Evolutionary conservation across 2,113 vertebrate genomes (phyloP), one percentile per base, ranked within the genome.

Genomic region (Glareola pratincola): DNA sequence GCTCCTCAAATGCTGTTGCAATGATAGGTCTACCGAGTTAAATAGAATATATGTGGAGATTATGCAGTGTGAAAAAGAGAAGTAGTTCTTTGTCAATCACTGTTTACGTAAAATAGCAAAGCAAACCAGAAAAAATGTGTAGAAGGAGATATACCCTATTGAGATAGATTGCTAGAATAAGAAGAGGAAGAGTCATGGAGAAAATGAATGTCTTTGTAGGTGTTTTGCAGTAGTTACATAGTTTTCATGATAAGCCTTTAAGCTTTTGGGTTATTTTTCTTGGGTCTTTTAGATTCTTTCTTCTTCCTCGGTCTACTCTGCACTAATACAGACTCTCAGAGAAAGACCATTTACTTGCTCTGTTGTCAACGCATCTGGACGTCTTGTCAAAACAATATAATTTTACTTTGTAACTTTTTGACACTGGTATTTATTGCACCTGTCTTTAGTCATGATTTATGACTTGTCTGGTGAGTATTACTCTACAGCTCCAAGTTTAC

Each of bases 361-460:
- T 73, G 93, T 97, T 98, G 98, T 98, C 98, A 98, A 98, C 81
- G 98, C 98, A 98, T 97, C 97, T 98, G 97, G 98, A 98, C 95
- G 14, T 95, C 98, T 98, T 99, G 98, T 99, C 99, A 99, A 99
- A 99, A 99, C 98, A 99, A 98, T 98, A 96, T 98, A 97, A 98
- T 98, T 98, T 98, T 97, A 96, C 98, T 97, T 97, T 94, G 98
- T 98, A 98, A 98, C 97, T 98, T 98, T 98, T 97, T 98, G 98
- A 98, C 98, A 98, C 98, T 82, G 97, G 95, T 98, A 98, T 98
- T 98, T 98, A 98, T 98, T 98, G 97, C 98, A 98, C 98, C 98
- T 98, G 98, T 98, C 98, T 98, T 94, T 98, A 98, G 98, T 98
- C 98, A 98, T 99, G 99, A 99, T 99, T 98, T 99, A 99, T 99